Evolutionary conservation across 2,888 invertebrate species (phyloP).

Genomic region (Punctoribates punctum): DNA sequence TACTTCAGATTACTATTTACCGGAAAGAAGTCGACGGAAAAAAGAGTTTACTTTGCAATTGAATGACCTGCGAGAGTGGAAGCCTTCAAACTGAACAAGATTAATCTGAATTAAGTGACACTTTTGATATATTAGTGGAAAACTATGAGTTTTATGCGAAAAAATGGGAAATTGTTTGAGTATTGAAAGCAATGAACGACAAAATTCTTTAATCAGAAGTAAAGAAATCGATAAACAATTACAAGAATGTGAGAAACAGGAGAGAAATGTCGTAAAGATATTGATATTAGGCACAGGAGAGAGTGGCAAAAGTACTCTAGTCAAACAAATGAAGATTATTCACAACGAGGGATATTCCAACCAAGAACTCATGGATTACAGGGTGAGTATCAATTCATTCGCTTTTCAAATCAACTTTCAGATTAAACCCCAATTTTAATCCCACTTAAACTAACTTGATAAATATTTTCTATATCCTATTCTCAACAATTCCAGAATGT

Average conservation of each 20-base stretch:
- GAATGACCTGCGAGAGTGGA: too few relatives aligned
- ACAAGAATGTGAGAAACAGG: conserved; percentile 60
- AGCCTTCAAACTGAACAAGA: too few relatives aligned
- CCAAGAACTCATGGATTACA: conserved; percentile 62
- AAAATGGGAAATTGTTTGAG: conserved; percentile 47
- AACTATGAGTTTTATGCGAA: not conserved
- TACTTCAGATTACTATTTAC: too few relatives aligned
- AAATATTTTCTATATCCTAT: too few relatives aligned
- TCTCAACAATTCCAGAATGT: too few relatives aligned
- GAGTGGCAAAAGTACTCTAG: conserved; percentile 66
- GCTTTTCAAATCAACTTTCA: too few relatives aligned
- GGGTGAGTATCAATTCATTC: too few relatives aligned
- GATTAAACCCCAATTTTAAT: too few relatives aligned
- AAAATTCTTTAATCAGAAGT: conserved; percentile 59
- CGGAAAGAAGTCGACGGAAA: too few relatives aligned
- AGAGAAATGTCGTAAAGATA: conserved; percentile 63
- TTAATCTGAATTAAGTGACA: too few relatives aligned
- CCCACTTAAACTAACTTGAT: too few relatives aligned
- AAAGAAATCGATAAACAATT: conserved; percentile 63
- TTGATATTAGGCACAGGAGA: conserved; percentile 65
- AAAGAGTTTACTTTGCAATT: too few relatives aligned
- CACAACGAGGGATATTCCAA: conserved; percentile 64
- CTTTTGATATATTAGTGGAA: conserved; percentile 7
- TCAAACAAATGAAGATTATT: conserved; percentile 68
- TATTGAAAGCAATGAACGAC: conserved; percentile 44